A percentile compares a stretch with the other conserved stretches of the same genome.
These are phyloP conservation scores for Phrynocephalus vlangalii DNA, from an alignment of 2,797 vertebrate species.

Conservation along the genomic window DNA sequence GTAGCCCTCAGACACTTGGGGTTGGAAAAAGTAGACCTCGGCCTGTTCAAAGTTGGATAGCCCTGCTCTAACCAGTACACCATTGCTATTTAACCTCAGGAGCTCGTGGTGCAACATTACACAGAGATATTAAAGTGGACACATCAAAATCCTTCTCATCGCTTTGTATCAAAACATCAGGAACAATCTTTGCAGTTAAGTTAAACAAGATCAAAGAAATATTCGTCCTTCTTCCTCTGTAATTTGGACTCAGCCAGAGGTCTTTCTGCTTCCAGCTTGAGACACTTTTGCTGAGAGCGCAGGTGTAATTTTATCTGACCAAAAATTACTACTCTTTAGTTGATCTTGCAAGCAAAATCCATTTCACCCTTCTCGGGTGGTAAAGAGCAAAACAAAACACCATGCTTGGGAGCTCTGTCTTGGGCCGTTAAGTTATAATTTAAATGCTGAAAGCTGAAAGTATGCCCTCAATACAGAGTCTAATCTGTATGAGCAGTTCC, in stretches of 20 bases:
- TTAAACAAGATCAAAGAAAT: accelerated
- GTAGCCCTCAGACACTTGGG: too few relatives aligned
- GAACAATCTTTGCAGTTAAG: not conserved
- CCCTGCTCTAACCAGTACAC: not conserved
- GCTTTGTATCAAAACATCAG: not conserved
- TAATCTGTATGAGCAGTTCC: not conserved
- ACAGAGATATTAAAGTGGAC: not conserved
- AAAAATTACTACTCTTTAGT: constrained; percentile 8
- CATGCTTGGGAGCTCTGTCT: not conserved
- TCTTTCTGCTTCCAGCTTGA: constrained; percentile 17
- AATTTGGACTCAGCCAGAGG: not conserved
- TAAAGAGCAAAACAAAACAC: not conserved
- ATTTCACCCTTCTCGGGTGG: not conserved
- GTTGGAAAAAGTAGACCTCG: too few relatives aligned
- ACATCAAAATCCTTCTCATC: not conserved
- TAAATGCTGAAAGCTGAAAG: not conserved
- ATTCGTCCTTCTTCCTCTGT: not conserved
- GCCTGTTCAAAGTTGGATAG: too few relatives aligned
- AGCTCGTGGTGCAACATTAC: accelerated
- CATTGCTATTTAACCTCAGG: not conserved
- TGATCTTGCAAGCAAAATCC: constrained; percentile 39
- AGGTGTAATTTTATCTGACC: constrained; percentile 28
- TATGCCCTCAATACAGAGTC: not conserved
- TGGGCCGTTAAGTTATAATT: constrained; percentile 22
- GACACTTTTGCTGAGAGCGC: constrained; percentile 27